phyloP scores from a whole-genome alignment of 1,140 invertebrate species.

The Belonocnema kinseyi region DNA sequence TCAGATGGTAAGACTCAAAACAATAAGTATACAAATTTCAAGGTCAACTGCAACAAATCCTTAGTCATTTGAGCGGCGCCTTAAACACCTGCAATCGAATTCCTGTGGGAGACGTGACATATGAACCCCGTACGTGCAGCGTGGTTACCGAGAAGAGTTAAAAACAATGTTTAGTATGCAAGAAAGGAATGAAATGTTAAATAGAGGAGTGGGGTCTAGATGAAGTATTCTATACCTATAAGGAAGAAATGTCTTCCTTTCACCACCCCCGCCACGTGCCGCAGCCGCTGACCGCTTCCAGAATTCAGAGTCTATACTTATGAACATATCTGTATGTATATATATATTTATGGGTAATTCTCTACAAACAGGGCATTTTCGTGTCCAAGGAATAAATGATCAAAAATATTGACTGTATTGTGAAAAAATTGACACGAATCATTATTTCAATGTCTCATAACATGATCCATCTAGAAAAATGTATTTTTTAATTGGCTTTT shows the following conservation, averaged over 20 bases:
- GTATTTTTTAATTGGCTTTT: too few relatives aligned
- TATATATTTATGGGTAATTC: too few relatives aligned
- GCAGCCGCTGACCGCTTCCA: slow-evolving; percentile 23
- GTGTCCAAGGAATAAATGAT: too few relatives aligned
- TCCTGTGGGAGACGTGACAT: slow-evolving; percentile 29
- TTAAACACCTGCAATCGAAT: slow-evolving; percentile 37
- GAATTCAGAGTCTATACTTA: neutral
- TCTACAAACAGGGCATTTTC: too few relatives aligned
- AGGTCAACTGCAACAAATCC: neutral
- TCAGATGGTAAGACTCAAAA: too few relatives aligned
- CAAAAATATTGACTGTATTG: too few relatives aligned
- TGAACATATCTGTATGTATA: neutral
- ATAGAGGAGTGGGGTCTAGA: neutral
- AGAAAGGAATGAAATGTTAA: slow-evolving; percentile 14
- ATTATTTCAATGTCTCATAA: too few relatives aligned
- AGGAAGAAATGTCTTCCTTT: slow-evolving; percentile 70
- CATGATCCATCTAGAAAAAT: too few relatives aligned
- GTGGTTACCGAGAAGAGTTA: slow-evolving; percentile 6
- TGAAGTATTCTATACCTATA: slow-evolving; percentile 24
- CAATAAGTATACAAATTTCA: neutral
- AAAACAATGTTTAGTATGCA: slow-evolving; percentile 21
- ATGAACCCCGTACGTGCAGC: slow-evolving; percentile 1
- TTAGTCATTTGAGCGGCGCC: neutral
- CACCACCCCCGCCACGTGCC: slow-evolving; percentile 61
- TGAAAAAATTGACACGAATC: too few relatives aligned